Percentiles rank a stretch among this genome's conserved stretches.
Conservation (phyloP, 1,140 invertebrate genomes). For the Medauroidea extradentata region DNA sequence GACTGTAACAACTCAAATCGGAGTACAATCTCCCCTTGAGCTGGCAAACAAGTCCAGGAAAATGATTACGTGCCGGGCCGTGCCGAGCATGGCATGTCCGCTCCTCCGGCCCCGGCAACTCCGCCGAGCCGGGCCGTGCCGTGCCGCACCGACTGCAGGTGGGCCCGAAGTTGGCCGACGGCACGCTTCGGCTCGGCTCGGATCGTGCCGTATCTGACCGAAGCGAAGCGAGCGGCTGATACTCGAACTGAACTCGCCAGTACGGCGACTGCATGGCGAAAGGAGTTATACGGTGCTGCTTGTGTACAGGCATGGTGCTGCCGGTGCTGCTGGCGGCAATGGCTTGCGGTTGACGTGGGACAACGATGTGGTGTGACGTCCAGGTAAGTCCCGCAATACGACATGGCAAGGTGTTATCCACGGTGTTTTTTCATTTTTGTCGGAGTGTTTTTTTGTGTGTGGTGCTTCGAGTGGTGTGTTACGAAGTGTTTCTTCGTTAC, state of each 20-base stretch:
- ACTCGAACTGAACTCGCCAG: conserved; percentile 5
- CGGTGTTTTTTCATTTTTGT: too few relatives aligned
- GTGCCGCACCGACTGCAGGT: not conserved
- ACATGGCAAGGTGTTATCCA: too few relatives aligned
- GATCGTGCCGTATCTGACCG: not conserved
- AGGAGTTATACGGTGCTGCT: not conserved
- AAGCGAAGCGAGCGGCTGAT: conserved; percentile 10
- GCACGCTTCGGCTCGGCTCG: not conserved
- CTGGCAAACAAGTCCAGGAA: conserved; percentile 4
- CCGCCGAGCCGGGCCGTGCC: conserved; percentile 1
- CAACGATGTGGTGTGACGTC: conserved; percentile 13
- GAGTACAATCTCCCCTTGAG: not conserved
- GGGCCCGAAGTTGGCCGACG: not conserved
- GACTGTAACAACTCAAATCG: not conserved
- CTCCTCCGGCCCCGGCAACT: not conserved
- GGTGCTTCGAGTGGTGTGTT: too few relatives aligned
- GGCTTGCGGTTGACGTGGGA: conserved; percentile 9
- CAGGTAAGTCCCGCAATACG: conserved; percentile 3
- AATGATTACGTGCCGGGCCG: conserved; percentile 1
- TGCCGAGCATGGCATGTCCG: not conserved
- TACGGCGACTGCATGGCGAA: conserved; percentile 14
- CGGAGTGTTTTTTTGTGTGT: too few relatives aligned
- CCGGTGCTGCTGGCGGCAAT: conserved; percentile 2
- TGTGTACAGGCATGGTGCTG: conserved; percentile 4
- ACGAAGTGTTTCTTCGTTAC: too few relatives aligned